Evolutionary conservation across 2,113 vertebrate genomes (phyloP), one percentile per base, ranked within the genome.

Genomic region (Aphyosemion australe): DNA sequence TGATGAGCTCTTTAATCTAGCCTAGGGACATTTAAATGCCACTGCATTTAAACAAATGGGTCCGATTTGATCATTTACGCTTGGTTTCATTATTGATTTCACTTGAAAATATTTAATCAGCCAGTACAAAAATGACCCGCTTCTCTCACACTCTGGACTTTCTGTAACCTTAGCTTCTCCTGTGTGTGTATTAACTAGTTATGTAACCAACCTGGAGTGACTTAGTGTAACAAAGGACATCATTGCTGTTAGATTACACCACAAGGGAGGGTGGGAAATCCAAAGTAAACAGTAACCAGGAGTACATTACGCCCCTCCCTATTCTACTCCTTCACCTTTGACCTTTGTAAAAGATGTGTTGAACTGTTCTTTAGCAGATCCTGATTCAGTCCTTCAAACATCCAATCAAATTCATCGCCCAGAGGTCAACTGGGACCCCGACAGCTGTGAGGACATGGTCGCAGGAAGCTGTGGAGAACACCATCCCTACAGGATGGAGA

Each of bases 241-340:
- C 56, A 45, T 68, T 46, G 59, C 39, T 42, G 31, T 41, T 15
- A 43, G 58, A 18, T 20, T 18, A 48, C 16, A 19, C 9, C 2
- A 47, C n/a, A 32, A 16, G 9, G 26, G 0, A 19, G 12, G 1
- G 49, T 21, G n/a, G 14, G 37, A 60, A 18, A 19, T 65, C 51
- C 71, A 37, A n/a, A 42, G 55, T 60, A 60, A 79, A 74, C 61
- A 67, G 54, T 34, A 77, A 78, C 67, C 56, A 78, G n/a, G n/a
- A n/a, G n/a, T 7, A 37, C 34, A 37, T 37, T 37, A 8, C 6
- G 7, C 34, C 34, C 9, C 34, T 37, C 34, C 34, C 7, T 37
- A 3, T 10, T 37, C 34, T 37, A 37, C 34, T 37, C 3, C 26
- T 26, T 26, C 26, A 1, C 26, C 26, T 26, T 26, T 26, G 26